Conservation (phyloP, 1,140 invertebrate genomes). For the Fopius arisanus region DNA sequence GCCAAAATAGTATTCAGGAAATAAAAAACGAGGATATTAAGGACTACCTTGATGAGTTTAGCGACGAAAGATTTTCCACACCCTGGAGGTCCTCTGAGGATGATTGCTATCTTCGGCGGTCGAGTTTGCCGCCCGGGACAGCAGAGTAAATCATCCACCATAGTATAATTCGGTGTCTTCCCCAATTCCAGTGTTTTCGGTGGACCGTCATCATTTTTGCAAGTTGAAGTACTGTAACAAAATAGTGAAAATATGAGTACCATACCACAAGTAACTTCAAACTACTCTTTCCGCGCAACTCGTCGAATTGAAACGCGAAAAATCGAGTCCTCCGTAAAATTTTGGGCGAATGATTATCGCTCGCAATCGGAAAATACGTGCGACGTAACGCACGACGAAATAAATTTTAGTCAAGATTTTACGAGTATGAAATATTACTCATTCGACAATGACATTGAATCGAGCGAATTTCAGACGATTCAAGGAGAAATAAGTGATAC, state of each 20-base stretch:
- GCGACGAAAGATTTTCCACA: conserved; percentile 89
- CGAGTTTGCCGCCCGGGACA: conserved; percentile 76
- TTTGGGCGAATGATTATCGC: not conserved
- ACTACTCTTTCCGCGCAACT: not conserved
- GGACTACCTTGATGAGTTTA: conserved; percentile 89
- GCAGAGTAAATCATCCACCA: conserved; percentile 85
- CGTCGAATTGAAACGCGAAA: not conserved
- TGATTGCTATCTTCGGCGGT: conserved; percentile 85
- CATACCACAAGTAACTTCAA: not conserved
- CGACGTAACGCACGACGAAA: not conserved
- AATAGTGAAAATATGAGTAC: conserved; percentile 23
- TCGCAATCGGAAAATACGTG: not conserved
- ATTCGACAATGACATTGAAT: too few relatives aligned
- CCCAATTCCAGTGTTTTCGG: conserved; percentile 55
- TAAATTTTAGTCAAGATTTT: not conserved
- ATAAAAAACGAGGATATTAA: too few relatives aligned
- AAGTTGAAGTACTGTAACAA: conserved; percentile 30
- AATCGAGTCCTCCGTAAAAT: not conserved
- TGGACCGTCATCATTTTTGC: conserved; percentile 4
- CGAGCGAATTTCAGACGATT: too few relatives aligned
- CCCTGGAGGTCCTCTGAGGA: conserved; percentile 88
- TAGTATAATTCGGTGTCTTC: conserved; percentile 60
- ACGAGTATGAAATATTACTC: not conserved
- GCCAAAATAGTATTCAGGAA: too few relatives aligned
- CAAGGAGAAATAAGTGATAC: too few relatives aligned